Evolutionary conservation across 2,888 invertebrate species (phyloP), one percentile per base, ranked within the genome.

Genomic region (Dromius quadrimaculatus): DNA sequence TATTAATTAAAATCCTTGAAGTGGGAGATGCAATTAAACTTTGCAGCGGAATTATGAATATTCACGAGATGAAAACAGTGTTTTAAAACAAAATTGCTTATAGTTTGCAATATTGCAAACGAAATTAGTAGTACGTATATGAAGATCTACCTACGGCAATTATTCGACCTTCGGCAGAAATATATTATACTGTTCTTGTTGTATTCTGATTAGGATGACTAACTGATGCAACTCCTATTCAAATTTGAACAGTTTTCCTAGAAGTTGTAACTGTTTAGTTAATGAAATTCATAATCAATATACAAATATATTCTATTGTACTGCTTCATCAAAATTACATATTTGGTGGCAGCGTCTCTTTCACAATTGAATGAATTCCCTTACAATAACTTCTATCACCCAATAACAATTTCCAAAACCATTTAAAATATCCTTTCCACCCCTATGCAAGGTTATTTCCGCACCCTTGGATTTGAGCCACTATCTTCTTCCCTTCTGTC

Each of bases 171-270:
- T 54, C 50, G 11, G 8, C 4, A 20, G 23, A 22, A 23, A 47
- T 20, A 47, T 22, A 19, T 6, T 11, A 15, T 41, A 41, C 15
- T 41, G 15, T 41, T 36, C 1, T 36, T 6, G 36, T n/a, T 41
- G 41, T 41, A 41, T 41, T 15, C 13, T 54, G 28, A 54, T 28
- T 28, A 54, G 50, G 50, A 54, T 54, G 50, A 54, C 50, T 54
- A 54, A 54, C 50, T 54, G 28, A 28, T 54, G 50, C 50, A 54
- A 54, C 28, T 23, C 15, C 28, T 54, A 28, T 28, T 54, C 15
- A 54, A 54, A 28, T 28, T 11, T 28, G 8, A n/a, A n/a, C n/a
- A 28, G 28, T 28, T 43, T 54, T 54, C 50, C 28, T 15, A 9
- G 28, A 15, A 54, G 28, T 28, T 23, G 28, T 28, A 23, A 54